Evolutionary conservation across 35 echinoderm and acorn worm genomes (phyloP), one percentile per base, ranked within the genome.

Genomic region (Apostichopus japonicus): DNA sequence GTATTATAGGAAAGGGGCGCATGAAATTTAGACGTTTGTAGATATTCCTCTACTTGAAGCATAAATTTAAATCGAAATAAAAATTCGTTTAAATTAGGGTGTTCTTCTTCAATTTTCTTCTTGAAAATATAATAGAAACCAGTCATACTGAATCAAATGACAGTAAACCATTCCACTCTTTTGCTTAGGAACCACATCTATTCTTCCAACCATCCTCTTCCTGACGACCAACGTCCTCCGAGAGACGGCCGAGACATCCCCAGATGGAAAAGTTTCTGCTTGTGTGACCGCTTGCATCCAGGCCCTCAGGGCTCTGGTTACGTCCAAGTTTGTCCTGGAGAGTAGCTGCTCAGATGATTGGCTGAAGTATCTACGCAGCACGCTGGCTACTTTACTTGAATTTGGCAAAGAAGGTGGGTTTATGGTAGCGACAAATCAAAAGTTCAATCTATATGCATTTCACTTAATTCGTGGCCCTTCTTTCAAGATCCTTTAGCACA

Each of bases 151-250:
- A 44, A 44, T 44, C 33, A 44, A 44, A 44, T 44, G 4, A 44
- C 33, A 44, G 33, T 44, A 44, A 44, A 44, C 33, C 33, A 44
- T 44, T 44, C 33, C 0, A 44, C 33, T 44, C 63, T 65, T 25
- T 11, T 80, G 72, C 23, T 7, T 86, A 98, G 97, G 97, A 77
- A 98, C 92, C 44, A 86, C 96, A 89, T 94, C 97, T 80, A 87
- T 99, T 77, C 77, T 99, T 87, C 97, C 97, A 73, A 96, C 97
- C 53, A 99, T 99, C 56, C 93, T 99, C 11, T 99, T 94, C 95
- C 93, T 99, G n/a, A 99, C 97, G 19, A 99, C 97, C 15, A 93
- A 93, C 83, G 95, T 99, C 10, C 76, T 99, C 19, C 77, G 95
- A 19, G 97, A 99, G 78, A 99, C 97, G 23, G 95, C 97, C 16